Evolutionary conservation across 2,797 vertebrate genomes (phyloP), one percentile per base, ranked within the genome.

Genomic region (Acanthiza pusilla): DNA sequence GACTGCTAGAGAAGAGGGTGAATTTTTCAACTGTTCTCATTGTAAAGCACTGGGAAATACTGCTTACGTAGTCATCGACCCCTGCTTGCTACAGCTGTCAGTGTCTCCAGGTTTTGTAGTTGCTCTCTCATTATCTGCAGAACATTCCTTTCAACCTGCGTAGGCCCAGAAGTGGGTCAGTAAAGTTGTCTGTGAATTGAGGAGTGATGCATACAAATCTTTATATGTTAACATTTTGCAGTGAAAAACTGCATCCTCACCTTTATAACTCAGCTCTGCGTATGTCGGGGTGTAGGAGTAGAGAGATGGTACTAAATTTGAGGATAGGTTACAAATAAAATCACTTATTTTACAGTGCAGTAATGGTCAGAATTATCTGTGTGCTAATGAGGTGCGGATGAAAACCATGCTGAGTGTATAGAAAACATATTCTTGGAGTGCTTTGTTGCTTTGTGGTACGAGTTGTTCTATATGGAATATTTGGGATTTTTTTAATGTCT

Each of bases 351-450:
- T 75, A 30, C 85, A 92, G 68, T 25, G 32, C 38, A 29, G 14
- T 91, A 93, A 83, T 74, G 65, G 68, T 91, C 93, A 89, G 91
- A 88, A 92, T 88, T 91, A 89, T 94, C 88, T 89, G 38, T 68
- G 88, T 65, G 71, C 86, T 96, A 93, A 96, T 77, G 93, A 94
- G 75, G 87, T 93, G 81, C 0, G 54, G 93, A 83, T 83, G 72
- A 95, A 95, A 92, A 88, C 89, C 92, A 89, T 83, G 65, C 76
- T 83, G 42, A 88, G 62, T 9, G 50, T 80, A 93, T 94, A 94
- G 88, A 74, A 93, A 92, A 51, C 85, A 89, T 86, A 86, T 87
- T 91, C 53, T 73, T 77, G 82, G 70, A 89, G 76, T 40, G 30
- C n/a, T 85, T 71, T 86, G 67, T 84, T 96, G 85, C 58, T 55